Base-by-base conservation (phyloP, 2,797 vertebrate species). In the Apogon hyalosoma region DNA sequence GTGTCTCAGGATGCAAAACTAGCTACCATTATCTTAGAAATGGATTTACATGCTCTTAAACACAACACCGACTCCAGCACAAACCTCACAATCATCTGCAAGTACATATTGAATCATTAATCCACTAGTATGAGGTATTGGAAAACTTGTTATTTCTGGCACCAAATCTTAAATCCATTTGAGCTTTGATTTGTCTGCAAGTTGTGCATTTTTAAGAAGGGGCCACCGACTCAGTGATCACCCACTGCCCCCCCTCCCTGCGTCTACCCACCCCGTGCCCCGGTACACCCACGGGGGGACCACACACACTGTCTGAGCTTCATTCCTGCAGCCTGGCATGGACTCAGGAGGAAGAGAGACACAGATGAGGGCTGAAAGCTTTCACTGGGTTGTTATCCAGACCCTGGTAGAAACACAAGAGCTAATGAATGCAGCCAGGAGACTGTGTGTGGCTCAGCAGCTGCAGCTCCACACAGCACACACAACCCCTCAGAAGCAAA, bases 371-470 rank as follows among this genome's bases (percentile, higher is more conserved):
- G 59, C 63, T 86, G 72, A 82, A 83, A 71, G 86, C 61, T 68
- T 69, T 56, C 0, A 40, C 15, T 13, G 51, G 63, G 63, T 68
- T 70, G 56, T 73, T 58, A 46, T 24, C 80, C 78, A 77, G 69
- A 74, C 60, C 54, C 76, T 79, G 40, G 15, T 48, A 53, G 63
- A 82, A 78, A 79, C 75, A 80, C 75, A 57, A 74, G 71, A 72
- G 69, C 75, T 85, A 73, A 84, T 68, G 59, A 82, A 80, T 51
- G 61, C 71, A 84, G 82, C 80, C 75, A 80, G 73, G 69, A 79
- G 85, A 82, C 65, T 14, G 69, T 55, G 71, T 77, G 79, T 75
- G 74, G 57, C 66, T 69, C 55, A 52, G 79, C 82, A 79, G 78
- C 77, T 76, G 79, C 64, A 65, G 69, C 74, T 65, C 36, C 45